Conservation (phyloP, 2,888 invertebrate species). For the Agrotis clavis region DNA sequence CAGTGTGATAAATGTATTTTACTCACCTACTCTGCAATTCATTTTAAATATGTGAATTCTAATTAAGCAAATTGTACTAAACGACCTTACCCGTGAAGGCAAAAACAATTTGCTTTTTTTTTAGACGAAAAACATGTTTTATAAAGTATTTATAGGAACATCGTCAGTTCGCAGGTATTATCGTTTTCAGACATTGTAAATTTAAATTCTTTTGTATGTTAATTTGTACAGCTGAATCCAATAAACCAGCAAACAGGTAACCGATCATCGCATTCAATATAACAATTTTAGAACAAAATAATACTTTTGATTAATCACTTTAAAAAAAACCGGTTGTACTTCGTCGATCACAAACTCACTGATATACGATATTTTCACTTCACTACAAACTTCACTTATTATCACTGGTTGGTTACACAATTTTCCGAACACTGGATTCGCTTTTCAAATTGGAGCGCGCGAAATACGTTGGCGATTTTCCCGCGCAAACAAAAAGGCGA, state of each 20-base stretch:
- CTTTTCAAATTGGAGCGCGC: slow-evolving; percentile 66
- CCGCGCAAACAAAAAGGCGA: slow-evolving; percentile 77
- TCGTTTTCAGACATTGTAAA: slow-evolving; percentile 71
- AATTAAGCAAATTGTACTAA: slow-evolving; percentile 41
- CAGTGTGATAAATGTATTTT: neutral
- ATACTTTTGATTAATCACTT: slow-evolving; percentile 59
- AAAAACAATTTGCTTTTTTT: slow-evolving; percentile 64
- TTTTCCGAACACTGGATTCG: slow-evolving; percentile 44
- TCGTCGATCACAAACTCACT: slow-evolving; percentile 47
- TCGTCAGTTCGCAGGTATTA: slow-evolving; percentile 59
- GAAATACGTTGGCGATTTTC: slow-evolving; percentile 73
- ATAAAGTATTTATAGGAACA: slow-evolving; percentile 61
- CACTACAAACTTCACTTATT: slow-evolving; percentile 53
- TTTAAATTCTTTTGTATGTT: slow-evolving; percentile 76
- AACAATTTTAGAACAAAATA: slow-evolving; percentile 50
- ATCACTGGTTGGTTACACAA: slow-evolving; percentile 53
- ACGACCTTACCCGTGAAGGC: slow-evolving; percentile 61
- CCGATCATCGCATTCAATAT: slow-evolving; percentile 75
- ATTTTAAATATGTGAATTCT: slow-evolving; percentile 42
- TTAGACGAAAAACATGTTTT: slow-evolving; percentile 61
- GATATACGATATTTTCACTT: slow-evolving; percentile 43
- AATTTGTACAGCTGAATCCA: slow-evolving; percentile 77
- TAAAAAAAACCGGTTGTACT: slow-evolving; percentile 38
- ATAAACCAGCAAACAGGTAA: slow-evolving; percentile 69
- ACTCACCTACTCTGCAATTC: slow-evolving; percentile 4